Base-by-base conservation (phyloP, 2,113 vertebrate species). In the Oreochromis spilurus region DNA sequence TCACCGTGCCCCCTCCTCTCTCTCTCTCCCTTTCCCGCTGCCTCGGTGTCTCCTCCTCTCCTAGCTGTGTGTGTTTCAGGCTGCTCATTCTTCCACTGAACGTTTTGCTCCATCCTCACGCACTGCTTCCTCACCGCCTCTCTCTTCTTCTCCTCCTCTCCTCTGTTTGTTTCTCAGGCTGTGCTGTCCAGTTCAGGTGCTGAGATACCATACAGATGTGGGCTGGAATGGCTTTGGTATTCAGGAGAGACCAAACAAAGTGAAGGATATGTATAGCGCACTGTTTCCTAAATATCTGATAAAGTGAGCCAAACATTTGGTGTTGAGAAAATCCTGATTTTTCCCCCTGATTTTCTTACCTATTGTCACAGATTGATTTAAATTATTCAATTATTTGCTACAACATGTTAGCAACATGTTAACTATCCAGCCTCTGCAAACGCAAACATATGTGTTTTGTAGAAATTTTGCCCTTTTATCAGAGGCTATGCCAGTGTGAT, bases 31-130 rank as follows among this genome's bases (percentile, higher is more conserved):
- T 81, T 40, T 85, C 80, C 88, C 2, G 50, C 87, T 90, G 38
- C 91, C 84, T 82, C 70, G 1, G n/a, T 83, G 50, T 78, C 79
- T 81, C 86, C 82, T 85, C 90, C 80, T 84, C 85, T 88, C 78
- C 79, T 84, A n/a, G 70, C 84, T 60, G 38, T 83, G 36, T 87
- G 70, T 21, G 17, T 90, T 86, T 91, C 52, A 81, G 85, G 84
- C 90, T 87, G 92, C 87, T 93, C 54, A 16, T 87, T 75, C 88
- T 88, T 70, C 80, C 86, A 86, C 43, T 75, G 62, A 87, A 52
- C 16, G 4, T 50, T 82, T 83, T 29, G 24, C 83, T 88, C 77
- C 26, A 6, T 87, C 53, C 85, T 81, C 7, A 31, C 54, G 1
- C 31, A 5, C 84, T n/a, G 40, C 85, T 86, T 82, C 87, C 84